A percentile compares a stretch with the other conserved stretches of the same genome.
Evolutionary conservation across 2,797 vertebrate species (phyloP).

Genomic region (Apogon hyalosoma): DNA sequence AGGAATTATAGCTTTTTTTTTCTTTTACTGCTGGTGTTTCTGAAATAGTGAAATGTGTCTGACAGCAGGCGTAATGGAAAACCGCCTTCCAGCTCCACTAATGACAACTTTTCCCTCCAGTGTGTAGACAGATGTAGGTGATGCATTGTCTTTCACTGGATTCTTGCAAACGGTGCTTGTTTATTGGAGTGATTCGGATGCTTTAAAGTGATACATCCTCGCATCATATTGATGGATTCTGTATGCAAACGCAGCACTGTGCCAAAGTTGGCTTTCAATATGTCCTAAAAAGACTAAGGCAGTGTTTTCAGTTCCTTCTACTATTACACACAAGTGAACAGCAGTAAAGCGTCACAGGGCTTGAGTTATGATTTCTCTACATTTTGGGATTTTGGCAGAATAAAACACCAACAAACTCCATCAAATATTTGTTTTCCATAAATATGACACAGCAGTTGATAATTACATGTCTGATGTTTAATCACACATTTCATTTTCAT

Average conservation of each 20-base stretch:
- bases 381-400: too few relatives aligned
- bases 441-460: too few relatives aligned
- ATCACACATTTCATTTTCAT: too few relatives aligned
- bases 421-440: too few relatives aligned
- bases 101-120: slow-evolving; percentile 14
- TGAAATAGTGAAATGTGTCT: not conserved
- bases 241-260: not conserved
- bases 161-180: slow-evolving; percentile 28
- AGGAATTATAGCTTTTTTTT: not conserved
- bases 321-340: too few relatives aligned
- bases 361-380: too few relatives aligned
- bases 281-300: not conserved
- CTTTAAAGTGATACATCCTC: slow-evolving; percentile 15
- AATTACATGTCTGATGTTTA: too few relatives aligned
- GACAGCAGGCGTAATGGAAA: slow-evolving; percentile 29
- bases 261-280: slow-evolving; percentile 1
- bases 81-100: slow-evolving; percentile 2
- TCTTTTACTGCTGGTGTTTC: not conserved
- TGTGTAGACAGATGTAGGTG: slow-evolving; percentile 19
- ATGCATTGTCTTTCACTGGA: slow-evolving; percentile 12
- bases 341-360: too few relatives aligned
- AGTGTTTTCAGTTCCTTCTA: not conserved
- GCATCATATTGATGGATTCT: slow-evolving; percentile 17
- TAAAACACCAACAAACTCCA: too few relatives aligned
- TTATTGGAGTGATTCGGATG: slow-evolving; percentile 28